Base-by-base conservation (phyloP, 2,113 vertebrate species). In the Bubo blakistoni region DNA sequence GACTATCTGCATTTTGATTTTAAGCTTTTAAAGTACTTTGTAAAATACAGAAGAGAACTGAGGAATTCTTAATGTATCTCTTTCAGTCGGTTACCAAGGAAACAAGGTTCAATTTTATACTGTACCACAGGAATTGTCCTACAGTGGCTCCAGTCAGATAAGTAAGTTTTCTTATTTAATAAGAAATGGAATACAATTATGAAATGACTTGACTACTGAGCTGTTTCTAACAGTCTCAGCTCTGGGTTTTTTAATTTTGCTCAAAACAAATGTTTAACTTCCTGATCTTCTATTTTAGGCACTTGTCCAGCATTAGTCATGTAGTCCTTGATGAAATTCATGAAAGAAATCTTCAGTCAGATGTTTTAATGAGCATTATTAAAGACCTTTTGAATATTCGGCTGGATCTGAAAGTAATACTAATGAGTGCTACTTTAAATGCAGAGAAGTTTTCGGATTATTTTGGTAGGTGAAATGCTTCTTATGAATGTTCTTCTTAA, bases 371-470 rank as follows among this genome's bases (percentile, higher is more conserved):
- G 96, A 97, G 98, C 86, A 98, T 99, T 42, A 98, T 99, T 77
- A 99, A 99, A 97, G 98, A 99, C 62, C 98, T 99, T 61, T 96
- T 99, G 55, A 96, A 52, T 24, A 54, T 97, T 72, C 98, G 99
- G 65, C 95, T 98, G 24, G 99, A 99, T 92, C 98, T 99, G 73
- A 99, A 99, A 92, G 96, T 99, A 30, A 98, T 99, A 90, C 96
- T 99, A 18, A 99, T 99, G 99, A 99, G 99, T 74, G 99, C 99
- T 58, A 99, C 99, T 10, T 96, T 99, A 93, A 99, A 99, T 36
- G 99, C 99, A 13, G 99, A 99, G 84, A 99, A 99, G 97, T 99
- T 99, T 95, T 99, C 99, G 1, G 98, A 98, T 84, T 99, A 99
- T 96, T 99, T 99, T 97, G 98, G 99, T 99, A 96, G 88, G 98